Evolutionary conservation across 2,888 invertebrate species (phyloP).

Genomic region (Crepidodera aurea): DNA sequence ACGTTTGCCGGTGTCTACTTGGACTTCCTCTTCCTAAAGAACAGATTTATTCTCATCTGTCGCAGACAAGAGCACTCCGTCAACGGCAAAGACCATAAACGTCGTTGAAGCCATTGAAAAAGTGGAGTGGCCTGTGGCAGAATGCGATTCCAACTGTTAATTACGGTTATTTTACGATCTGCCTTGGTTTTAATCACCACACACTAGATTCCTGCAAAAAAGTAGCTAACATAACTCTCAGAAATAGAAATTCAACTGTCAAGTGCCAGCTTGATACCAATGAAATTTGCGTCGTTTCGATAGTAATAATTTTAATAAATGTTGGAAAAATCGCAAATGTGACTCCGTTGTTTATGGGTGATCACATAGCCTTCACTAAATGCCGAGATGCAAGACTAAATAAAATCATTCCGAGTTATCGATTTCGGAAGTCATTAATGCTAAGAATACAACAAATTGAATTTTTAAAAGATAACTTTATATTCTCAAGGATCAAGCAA

Average conservation of each 20-base stretch:
- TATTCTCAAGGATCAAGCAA: too few relatives aligned
- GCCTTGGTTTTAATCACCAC: conserved; percentile 32
- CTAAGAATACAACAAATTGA: too few relatives aligned
- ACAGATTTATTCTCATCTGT: conserved; percentile 39
- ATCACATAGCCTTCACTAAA: too few relatives aligned
- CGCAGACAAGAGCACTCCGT: conserved; percentile 37
- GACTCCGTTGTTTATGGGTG: too few relatives aligned
- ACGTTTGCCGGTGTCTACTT: conserved; percentile 2
- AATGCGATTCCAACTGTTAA: conserved; percentile 35
- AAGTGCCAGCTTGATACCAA: conserved; percentile 11
- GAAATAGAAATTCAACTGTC: conserved; percentile 31
- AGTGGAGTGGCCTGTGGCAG: conserved; percentile 24
- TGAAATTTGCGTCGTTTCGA: not conserved
- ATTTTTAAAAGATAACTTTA: too few relatives aligned
- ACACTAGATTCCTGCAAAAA: conserved; percentile 31
- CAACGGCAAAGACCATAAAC: conserved; percentile 39
- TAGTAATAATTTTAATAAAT: too few relatives aligned
- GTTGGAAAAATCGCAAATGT: too few relatives aligned
- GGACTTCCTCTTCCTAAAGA: conserved; percentile 44
- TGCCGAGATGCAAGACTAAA: too few relatives aligned
- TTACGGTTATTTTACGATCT: conserved; percentile 38
- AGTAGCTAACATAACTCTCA: conserved; percentile 19
- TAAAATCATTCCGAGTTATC: too few relatives aligned
- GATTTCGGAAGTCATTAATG: too few relatives aligned
- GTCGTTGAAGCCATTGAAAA: conserved; percentile 32